A percentile compares a stretch with the other conserved stretches of the same genome.
Conservation (phyloP, 2,888 invertebrate genomes). For the Drosophila anomalipes region DNA sequence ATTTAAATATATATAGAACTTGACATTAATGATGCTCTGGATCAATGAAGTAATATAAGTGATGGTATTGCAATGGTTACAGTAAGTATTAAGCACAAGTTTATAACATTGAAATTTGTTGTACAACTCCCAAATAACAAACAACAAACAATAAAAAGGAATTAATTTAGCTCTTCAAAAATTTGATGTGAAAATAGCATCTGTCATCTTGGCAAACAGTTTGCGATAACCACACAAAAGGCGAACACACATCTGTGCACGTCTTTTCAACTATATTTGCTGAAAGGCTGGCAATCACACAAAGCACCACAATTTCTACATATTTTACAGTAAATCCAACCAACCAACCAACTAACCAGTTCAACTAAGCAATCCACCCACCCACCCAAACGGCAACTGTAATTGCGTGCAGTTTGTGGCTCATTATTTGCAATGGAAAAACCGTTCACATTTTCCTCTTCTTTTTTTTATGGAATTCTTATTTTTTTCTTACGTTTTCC, state of each 20-base stretch:
- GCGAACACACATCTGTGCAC: not conserved
- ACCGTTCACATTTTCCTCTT: slow-evolving; percentile 26
- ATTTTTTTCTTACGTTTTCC: slow-evolving; percentile 7
- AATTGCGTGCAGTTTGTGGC: slow-evolving; percentile 72
- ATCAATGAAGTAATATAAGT: not conserved
- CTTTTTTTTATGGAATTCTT: not conserved
- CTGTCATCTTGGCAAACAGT: slow-evolving; percentile 19
- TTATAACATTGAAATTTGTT: not conserved
- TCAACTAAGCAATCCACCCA: not conserved
- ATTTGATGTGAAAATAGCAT: slow-evolving; percentile 21
- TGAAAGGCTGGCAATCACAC: slow-evolving; percentile 40
- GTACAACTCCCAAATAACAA: not conserved
- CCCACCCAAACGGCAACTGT: slow-evolving; percentile 31
- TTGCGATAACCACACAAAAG: slow-evolving; percentile 9
- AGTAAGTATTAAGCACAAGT: not conserved
- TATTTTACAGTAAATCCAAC: slow-evolving; percentile 9
- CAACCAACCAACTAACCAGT: not conserved
- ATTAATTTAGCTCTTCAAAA: slow-evolving; percentile 8
- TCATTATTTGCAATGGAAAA: slow-evolving; percentile 77
- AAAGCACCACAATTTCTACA: slow-evolving; percentile 31
- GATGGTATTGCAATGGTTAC: not conserved
- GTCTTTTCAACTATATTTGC: slow-evolving; percentile 56
- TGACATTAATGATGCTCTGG: not conserved
- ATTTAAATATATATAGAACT: not conserved
- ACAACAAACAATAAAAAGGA: not conserved